Evolutionary conservation across 1,140 invertebrate genomes (phyloP).

Genomic region (Bradysia coprophila): DNA sequence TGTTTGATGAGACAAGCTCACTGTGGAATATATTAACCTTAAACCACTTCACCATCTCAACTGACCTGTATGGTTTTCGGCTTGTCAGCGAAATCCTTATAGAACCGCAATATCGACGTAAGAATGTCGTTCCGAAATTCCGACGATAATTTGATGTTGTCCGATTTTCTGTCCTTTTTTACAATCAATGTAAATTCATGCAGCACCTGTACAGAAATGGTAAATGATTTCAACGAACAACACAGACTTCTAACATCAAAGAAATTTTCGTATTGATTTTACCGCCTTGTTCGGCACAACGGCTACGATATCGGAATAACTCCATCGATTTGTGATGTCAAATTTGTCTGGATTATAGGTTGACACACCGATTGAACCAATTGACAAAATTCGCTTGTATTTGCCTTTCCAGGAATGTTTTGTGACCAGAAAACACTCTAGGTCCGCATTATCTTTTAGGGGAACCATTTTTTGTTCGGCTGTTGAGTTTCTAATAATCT

Average conservation of each 20-base stretch:
- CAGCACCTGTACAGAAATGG: slow-evolving; percentile 18
- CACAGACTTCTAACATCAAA: not conserved
- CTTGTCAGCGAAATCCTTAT: slow-evolving; percentile 60
- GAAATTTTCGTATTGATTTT: not conserved
- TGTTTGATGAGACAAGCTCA: too few relatives aligned
- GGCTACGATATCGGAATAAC: slow-evolving; percentile 64
- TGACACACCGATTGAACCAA: slow-evolving; percentile 87
- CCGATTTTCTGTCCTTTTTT: slow-evolving; percentile 77
- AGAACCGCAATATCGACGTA: slow-evolving; percentile 73
- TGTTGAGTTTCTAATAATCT: too few relatives aligned
- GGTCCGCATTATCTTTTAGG: slow-evolving; percentile 74
- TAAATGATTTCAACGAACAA: slow-evolving; percentile 1
- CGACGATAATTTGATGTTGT: slow-evolving; percentile 94
- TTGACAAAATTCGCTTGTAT: slow-evolving; percentile 95
- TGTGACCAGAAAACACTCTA: slow-evolving; percentile 85
- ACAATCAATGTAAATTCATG: slow-evolving; percentile 73
- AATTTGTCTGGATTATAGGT: slow-evolving; percentile 90
- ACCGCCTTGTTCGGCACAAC: slow-evolving; percentile 36
- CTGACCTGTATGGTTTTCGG: slow-evolving; percentile 52
- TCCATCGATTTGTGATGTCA: slow-evolving; percentile 88
- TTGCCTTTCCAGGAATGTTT: slow-evolving; percentile 96
- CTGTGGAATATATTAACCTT: not conserved
- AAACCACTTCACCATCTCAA: slow-evolving; percentile 7
- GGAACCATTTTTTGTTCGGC: slow-evolving; percentile 51
- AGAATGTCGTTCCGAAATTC: slow-evolving; percentile 84